A percentile compares a stretch with the other conserved stretches of the same genome.
These are phyloP conservation scores for Taphrorychus bicolor DNA, from an alignment of 2,888 invertebrate species.

Conservation along the genomic window DNA sequence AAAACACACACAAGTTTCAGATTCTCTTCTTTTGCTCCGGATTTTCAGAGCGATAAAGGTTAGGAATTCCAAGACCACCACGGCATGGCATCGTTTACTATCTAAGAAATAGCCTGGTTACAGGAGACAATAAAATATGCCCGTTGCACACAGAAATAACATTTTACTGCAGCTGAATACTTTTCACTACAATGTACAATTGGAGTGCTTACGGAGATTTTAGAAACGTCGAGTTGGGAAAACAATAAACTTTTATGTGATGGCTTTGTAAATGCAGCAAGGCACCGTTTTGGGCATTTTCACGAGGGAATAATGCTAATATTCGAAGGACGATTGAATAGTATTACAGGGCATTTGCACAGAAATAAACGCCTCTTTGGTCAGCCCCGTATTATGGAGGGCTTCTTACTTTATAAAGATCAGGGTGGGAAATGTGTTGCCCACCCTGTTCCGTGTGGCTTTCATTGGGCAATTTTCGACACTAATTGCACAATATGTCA, in stretches of 20 bases:
- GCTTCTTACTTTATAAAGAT: no score
- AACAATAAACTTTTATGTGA: slow-evolving; percentile 13
- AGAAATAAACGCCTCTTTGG: background rate
- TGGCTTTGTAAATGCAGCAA: slow-evolving; percentile 8
- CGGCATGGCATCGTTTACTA: no score
- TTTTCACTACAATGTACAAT: slow-evolving; percentile 9
- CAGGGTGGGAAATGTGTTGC: no score
- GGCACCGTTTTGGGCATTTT: background rate
- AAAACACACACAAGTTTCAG: no score
- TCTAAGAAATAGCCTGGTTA: background rate
- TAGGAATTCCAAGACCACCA: background rate
- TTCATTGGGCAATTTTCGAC: no score
- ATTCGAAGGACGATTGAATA: background rate
- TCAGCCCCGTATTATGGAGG: no score
- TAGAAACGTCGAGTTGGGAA: slow-evolving; percentile 7
- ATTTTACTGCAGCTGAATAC: background rate
- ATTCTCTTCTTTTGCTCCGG: background rate
- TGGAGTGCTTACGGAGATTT: slow-evolving; percentile 9
- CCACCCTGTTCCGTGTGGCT: no score
- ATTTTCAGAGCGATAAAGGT: background rate
- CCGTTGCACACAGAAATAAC: background rate
- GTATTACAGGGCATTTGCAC: background rate
- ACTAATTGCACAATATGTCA: no score
- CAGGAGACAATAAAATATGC: background rate
- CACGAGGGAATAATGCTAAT: background rate